Conservation (phyloP, 2,888 invertebrate genomes). For the Exocentrus adspersus region DNA sequence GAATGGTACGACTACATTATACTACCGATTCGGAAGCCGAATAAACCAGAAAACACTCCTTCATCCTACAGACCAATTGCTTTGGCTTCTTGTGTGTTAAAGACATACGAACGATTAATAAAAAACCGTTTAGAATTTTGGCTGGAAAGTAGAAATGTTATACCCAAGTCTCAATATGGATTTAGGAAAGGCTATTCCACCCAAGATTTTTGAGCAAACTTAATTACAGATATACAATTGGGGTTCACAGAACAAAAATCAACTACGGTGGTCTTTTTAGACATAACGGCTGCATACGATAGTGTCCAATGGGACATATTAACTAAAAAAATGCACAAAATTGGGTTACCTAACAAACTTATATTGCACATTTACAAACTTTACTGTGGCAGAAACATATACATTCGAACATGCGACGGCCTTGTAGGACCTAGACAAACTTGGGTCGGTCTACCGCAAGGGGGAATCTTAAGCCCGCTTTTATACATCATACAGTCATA, state of each 20-base stretch:
- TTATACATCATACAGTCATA: conserved; percentile 1
- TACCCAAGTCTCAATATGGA: neutral
- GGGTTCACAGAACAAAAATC: neutral
- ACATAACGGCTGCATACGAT: neutral
- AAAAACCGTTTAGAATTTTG: neutral
- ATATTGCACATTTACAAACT: neutral
- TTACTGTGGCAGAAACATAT: neutral
- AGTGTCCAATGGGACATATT: neutral
- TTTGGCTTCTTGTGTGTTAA: neutral
- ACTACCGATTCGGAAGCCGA: neutral
- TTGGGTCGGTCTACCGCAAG: neutral
- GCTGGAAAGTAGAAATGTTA: neutral
- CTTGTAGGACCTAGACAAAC: neutral
- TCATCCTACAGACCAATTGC: neutral
- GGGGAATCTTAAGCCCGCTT: conserved; percentile 1
- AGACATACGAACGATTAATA: neutral
- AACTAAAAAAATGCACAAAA: neutral
- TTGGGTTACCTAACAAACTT: neutral
- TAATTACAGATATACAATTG: neutral
- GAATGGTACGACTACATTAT: neutral
- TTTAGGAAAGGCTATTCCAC: neutral
- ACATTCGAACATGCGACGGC: neutral
- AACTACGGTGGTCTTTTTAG: neutral
- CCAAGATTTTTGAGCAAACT: neutral
- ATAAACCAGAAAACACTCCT: neutral